Conservation (phyloP, 1,140 invertebrate species). For the Oppia nitens region DNA sequence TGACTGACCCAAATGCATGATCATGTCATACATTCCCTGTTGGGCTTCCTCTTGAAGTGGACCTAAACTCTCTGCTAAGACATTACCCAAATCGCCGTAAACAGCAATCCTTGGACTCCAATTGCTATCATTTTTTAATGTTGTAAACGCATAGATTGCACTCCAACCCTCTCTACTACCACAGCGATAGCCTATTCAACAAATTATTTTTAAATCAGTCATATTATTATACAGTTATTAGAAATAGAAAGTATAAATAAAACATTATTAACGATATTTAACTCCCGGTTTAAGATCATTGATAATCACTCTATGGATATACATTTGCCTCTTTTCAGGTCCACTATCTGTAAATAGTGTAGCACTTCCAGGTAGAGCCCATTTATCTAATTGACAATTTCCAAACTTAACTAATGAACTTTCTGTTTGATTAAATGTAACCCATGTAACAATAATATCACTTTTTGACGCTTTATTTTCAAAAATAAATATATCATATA, state of each 20-base stretch:
- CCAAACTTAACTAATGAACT: constrained; percentile 60
- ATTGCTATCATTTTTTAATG: constrained; percentile 38
- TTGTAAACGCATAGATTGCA: constrained; percentile 51
- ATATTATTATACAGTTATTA: constrained; percentile 2
- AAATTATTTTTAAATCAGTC: constrained; percentile 8
- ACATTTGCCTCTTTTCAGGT: constrained; percentile 26
- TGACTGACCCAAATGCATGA: constrained; percentile 82
- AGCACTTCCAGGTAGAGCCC: not conserved
- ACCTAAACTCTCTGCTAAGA: constrained; percentile 39
- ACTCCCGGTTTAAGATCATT: constrained; percentile 37
- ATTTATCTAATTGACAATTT: not conserved
- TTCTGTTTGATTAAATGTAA: constrained; percentile 50
- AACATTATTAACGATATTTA: constrained; percentile 38
- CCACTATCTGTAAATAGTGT: constrained; percentile 6
- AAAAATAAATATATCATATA: not conserved
- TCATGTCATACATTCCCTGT: constrained; percentile 59
- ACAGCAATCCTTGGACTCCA: constrained; percentile 67
- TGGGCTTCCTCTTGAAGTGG: constrained; percentile 63
- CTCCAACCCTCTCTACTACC: constrained; percentile 66
- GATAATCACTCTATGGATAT: constrained; percentile 55
- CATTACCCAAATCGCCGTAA: constrained; percentile 72
- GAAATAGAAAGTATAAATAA: not conserved
- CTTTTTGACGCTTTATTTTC: constrained; percentile 22
- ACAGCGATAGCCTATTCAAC: constrained; percentile 53
- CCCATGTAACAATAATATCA: constrained; percentile 74